Percentiles rank a stretch among this genome's conserved stretches.
Evolutionary conservation across 2,888 invertebrate species (phyloP).

Genomic region (Xestia xanthographa): DNA sequence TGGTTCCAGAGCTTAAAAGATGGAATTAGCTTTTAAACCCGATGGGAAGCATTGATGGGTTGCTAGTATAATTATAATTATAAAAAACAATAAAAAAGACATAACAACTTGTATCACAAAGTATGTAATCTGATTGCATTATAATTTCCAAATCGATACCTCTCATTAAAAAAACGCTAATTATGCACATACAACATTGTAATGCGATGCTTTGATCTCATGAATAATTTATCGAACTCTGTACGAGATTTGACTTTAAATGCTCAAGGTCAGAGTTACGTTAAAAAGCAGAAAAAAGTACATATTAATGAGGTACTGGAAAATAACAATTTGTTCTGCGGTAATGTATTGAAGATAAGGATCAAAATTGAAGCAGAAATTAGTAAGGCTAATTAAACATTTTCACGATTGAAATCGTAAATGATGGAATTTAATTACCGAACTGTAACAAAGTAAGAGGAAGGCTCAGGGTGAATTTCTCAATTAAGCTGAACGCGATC

Average conservation of each 20-base stretch:
- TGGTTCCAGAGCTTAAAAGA: no score
- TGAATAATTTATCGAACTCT: conserved; percentile 55
- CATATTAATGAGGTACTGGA: background rate
- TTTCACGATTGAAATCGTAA: background rate
- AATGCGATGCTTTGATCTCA: conserved; percentile 60
- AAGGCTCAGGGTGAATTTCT: background rate
- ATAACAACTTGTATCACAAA: conserved; percentile 11
- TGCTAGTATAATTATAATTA: no score
- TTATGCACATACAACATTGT: conserved; percentile 51
- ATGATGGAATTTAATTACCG: background rate
- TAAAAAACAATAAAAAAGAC: no score
- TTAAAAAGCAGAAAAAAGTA: background rate
- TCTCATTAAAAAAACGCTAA: conserved; percentile 43
- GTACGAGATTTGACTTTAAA: conserved; percentile 70
- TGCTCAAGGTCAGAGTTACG: conserved; percentile 73
- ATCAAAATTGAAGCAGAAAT: background rate
- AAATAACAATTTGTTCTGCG: background rate
- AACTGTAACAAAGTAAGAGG: background rate
- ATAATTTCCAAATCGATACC: conserved; percentile 15
- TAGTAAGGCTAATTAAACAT: background rate
- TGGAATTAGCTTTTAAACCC: no score
- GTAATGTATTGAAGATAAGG: background rate
- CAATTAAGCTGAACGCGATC: background rate
- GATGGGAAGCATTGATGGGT: no score
- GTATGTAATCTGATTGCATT: conserved; percentile 29